A percentile compares a stretch with the other conserved stretches of the same genome.
phyloP scores from a whole-genome alignment of 2,888 invertebrate species.

The Dinocampus coccinellae region DNA sequence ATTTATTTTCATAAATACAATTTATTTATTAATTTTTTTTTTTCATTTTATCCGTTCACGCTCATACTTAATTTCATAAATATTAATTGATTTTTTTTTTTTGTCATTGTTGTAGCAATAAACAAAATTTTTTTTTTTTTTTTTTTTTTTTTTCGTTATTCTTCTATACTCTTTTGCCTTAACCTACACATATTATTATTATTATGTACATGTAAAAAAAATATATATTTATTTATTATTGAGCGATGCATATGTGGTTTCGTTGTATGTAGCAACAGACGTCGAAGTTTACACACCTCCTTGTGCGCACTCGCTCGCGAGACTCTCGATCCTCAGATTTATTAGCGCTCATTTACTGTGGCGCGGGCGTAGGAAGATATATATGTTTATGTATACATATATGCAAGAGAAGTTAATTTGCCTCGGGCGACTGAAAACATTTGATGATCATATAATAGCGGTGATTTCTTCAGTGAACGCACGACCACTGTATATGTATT shows the following conservation, averaged over 20 bases:
- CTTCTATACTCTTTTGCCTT: not conserved
- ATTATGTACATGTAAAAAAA: not conserved
- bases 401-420: conserved; percentile 32
- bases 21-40: too few species aligned
- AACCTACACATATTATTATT: conserved; percentile 4
- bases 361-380: conserved; percentile 30
- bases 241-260: conserved; percentile 5
- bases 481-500: not conserved
- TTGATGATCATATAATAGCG: conserved; percentile 27
- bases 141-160: not conserved
- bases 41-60: not conserved
- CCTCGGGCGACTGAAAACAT: conserved; percentile 31
- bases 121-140: not conserved
- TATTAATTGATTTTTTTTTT: not conserved
- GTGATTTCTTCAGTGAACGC: not conserved
- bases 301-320: not conserved
- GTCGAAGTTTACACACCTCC: conserved; percentile 27
- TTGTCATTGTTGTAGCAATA: not conserved
- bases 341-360: conserved; percentile 19
- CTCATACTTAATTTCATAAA: not conserved
- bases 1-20: too few species aligned
- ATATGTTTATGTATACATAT: not conserved
- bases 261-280: conserved; percentile 16
- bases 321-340: conserved; percentile 30
- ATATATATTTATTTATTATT: not conserved